phyloP scores from a whole-genome alignment of 2,113 vertebrate species.

The Promerops cafer region DNA sequence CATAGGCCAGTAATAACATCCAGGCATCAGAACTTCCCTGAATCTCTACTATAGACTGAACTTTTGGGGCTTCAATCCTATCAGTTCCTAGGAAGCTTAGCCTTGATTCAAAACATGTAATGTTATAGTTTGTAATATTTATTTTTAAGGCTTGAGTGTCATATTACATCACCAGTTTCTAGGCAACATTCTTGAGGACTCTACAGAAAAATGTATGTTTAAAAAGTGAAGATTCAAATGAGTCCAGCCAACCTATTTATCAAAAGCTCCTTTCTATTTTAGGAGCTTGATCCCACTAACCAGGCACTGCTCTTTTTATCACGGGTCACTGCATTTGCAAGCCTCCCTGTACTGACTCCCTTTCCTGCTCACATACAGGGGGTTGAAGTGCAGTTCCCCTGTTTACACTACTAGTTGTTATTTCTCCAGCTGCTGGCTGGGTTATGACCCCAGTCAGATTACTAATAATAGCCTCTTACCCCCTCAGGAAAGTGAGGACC shows the following conservation, averaged over 20 bases:
- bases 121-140: neutral
- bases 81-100: neutral
- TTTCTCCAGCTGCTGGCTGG: constrained; percentile 47
- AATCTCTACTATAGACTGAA: neutral
- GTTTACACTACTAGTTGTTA: constrained; percentile 38
- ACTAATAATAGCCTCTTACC: constrained; percentile 16
- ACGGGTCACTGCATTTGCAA: constrained; percentile 37
- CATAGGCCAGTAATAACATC: neutral
- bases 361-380: neutral
- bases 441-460: constrained; percentile 16
- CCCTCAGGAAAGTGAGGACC: neutral
- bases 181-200: neutral
- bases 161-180: neutral
- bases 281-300: neutral
- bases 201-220: neutral
- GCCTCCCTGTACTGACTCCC: neutral
- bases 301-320: constrained; percentile 20
- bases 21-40: neutral
- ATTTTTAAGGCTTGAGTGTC: neutral
- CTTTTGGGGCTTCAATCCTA: neutral
- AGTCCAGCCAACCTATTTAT: neutral
- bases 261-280: constrained; percentile 3
- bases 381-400: neutral
- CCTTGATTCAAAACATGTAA: neutral
- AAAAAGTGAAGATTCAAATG: neutral